phyloP scores from a whole-genome alignment of 2,113 vertebrate species.

The Meriones unguiculatus region DNA sequence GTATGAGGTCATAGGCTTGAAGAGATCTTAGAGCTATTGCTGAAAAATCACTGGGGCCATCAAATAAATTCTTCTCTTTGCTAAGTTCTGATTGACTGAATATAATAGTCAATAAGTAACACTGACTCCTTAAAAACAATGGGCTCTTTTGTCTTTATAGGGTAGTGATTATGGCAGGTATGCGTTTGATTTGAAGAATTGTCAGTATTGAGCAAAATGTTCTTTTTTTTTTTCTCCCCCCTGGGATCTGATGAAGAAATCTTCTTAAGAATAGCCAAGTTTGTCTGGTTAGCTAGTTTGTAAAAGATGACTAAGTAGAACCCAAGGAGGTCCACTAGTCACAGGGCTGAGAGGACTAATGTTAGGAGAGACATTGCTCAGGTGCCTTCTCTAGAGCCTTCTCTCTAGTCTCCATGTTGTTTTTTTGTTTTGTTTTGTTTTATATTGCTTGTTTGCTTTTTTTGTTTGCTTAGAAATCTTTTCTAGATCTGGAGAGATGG shows the following conservation, averaged over 20 bases:
- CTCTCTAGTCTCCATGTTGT: not conserved
- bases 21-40: constrained; percentile 7
- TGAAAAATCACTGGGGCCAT: not conserved
- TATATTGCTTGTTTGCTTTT: not conserved
- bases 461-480: not conserved
- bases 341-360: not conserved
- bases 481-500: too few species aligned
- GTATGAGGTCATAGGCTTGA: not conserved
- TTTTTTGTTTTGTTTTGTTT: too few species aligned
- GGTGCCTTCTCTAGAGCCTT: not conserved
- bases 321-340: not conserved
- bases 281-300: not conserved
- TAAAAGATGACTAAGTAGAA: not conserved
- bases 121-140: not conserved
- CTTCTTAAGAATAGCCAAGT: not conserved
- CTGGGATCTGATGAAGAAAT: not conserved
- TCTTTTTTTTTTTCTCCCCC: not conserved
- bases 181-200: not conserved
- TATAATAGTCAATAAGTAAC: not conserved
- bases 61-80: not conserved
- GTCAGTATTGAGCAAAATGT: not conserved
- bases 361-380: not conserved
- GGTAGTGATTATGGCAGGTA: not conserved
- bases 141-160: not conserved
- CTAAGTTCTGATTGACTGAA: not conserved